Base-by-base conservation (phyloP, 2,888 invertebrate genomes). In the Drosophila formosana region DNA sequence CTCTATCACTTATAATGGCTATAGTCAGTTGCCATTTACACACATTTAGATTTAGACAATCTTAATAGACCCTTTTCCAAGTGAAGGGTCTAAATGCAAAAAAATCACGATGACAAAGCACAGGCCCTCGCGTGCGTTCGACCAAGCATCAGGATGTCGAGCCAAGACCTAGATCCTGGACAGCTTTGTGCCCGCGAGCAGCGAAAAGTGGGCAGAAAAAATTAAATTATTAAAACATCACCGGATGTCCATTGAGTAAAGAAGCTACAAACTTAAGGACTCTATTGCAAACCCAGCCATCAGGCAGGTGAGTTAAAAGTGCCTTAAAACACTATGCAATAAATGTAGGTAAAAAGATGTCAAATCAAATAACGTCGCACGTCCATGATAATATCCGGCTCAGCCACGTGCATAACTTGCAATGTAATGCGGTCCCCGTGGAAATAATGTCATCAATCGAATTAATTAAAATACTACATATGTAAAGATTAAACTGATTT, bases 201-300 rank as follows among this genome's bases (percentile, higher is more conserved):
- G 18, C 32, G 13, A 49, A 50, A 49, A 41, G 23, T 47, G 13
- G 46, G 39, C 28, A 52, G 43, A 61, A 41, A 64, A 45, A 64
- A 87, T 87, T 81, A 83, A 85, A 87, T 85, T 85, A 89, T 89
- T 81, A 87, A 88, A 87, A 75, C 75, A 81, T 77, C 88, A 81
- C 75, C 84, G 89, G 85, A 85, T 73, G 87, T 87, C 76, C 82
- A 78, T 75, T 86, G 87, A 78, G 81, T 63, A 75, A 62, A 77
- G 56, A 66, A 53, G 61, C 52, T 53, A 55, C 71, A 73, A 61
- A 61, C 83, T 72, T 74, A 72, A 81, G 79, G 66, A 76, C 86
- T 74, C 67, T 74, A 63, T 55, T 49, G 60, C 66, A 68, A 66
- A 53, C 7, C 39, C 34, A 11, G 32, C 3, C 50, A 3, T 8